phyloP scores from a whole-genome alignment of 2,113 vertebrate genomes.

The Clarias batrachus region DNA sequence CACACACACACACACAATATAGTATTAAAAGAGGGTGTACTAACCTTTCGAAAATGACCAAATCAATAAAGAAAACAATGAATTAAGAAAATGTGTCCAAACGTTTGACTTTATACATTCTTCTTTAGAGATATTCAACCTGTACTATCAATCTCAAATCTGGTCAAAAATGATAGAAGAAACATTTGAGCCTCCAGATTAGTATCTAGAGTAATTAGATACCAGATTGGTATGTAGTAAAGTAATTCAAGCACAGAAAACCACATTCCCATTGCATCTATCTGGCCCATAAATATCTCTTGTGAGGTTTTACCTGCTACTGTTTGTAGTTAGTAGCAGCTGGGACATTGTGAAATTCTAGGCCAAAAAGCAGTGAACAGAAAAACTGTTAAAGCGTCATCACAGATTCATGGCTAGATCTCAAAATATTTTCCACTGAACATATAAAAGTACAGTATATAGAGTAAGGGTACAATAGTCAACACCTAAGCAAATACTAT shows the following conservation, averaged over 20 bases:
- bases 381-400: background rate
- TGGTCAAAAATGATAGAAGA: background rate
- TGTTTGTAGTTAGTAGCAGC: background rate
- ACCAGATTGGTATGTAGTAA: constrained; percentile 3
- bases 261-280: constrained; percentile 18
- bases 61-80: too few relatives aligned
- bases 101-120: too few relatives aligned
- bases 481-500: too few relatives aligned
- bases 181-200: background rate
- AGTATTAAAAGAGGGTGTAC: too few relatives aligned
- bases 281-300: constrained; percentile 25
- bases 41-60: too few relatives aligned
- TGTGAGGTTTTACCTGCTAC: background rate
- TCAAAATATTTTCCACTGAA: background rate
- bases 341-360: background rate
- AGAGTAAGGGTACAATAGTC: background rate
- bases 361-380: background rate
- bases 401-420: background rate
- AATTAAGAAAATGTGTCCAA: too few relatives aligned
- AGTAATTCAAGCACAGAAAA: constrained; percentile 15
- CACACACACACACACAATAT: too few relatives aligned
- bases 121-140: too few relatives aligned
- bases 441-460: background rate
- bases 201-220: constrained; percentile 7
- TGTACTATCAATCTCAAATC: background rate